Evolutionary conservation across 2,113 vertebrate species (phyloP), one percentile per base, ranked within the genome.

Genomic region (Marcusenius ussheri): DNA sequence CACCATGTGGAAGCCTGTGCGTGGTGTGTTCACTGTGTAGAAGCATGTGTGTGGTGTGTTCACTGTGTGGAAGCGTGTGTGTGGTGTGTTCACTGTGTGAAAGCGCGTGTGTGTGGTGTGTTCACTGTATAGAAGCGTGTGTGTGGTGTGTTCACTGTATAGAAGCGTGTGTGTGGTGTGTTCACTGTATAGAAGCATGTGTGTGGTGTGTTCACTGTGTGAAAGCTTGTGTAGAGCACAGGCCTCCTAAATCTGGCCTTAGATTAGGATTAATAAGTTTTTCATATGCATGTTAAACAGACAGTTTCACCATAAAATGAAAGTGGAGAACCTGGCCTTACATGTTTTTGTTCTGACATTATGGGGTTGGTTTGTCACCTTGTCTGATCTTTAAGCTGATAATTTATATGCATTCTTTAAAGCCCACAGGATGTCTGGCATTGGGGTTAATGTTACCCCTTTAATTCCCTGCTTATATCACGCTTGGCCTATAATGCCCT

Each of bases 1-100:
- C 0, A 7, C 19, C 0, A 5, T 35, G 17, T 80, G 0, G 0
- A 56, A 5, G 17, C 35, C 0, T 31, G 62, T 31, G 0, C 0
- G 10, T 11, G n/a, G n/a, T 70, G 62, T 27, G 6, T 31, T 70
- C 10, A 70, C n/a, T 3, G 10, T 27, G 0, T 70, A 0, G 10
- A 70, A 70, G 62, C 17, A 19, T 11, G n/a, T 62, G 5, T n/a
- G 58, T n/a, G 58, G 58, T 24, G 58, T 62, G 58, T n/a, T 62
- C 3, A 19, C 51, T 53, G 51, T 53, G 17, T 53, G 2, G 3
- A 53, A 53, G 51, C 17, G 1, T 53, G 17, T 58, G 1, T 0
- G 5, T 24, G 53, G 21, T 19, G 53, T 58, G 5, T 19, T 58
- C 53, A 58, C 4, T 21, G 0, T 49, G 0, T 49, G 0, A 0